Evolutionary conservation across 2,888 invertebrate genomes (phyloP).

Genomic region (Neuroscelio doddi): DNA sequence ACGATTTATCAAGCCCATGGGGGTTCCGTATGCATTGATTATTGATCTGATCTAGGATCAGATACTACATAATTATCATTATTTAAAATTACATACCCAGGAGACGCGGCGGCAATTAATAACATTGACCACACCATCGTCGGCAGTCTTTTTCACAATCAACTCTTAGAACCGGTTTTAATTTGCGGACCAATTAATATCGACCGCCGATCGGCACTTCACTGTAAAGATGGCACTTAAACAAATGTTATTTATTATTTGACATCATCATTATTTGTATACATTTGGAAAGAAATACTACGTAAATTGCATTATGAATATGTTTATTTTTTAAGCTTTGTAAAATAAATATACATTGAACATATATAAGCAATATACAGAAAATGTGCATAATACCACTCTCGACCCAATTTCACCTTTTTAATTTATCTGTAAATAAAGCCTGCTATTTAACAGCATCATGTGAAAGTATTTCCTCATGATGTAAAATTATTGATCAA

Average conservation of each 20-base stretch:
- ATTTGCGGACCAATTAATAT: neutral
- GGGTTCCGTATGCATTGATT: neutral
- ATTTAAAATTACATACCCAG: conserved; percentile 2
- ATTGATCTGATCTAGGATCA: conserved; percentile 1
- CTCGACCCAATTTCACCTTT: neutral
- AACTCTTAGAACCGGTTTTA: neutral
- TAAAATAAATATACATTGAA: no score
- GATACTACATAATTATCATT: conserved; percentile 3
- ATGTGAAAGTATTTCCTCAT: no score
- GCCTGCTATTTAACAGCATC: no score
- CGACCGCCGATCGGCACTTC: neutral
- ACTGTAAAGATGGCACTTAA: neutral
- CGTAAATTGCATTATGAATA: no score
- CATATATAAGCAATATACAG: no score
- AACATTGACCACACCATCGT: neutral
- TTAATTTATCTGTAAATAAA: neutral
- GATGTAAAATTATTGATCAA: no score
- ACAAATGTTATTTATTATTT: neutral
- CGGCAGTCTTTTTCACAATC: neutral
- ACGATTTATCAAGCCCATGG: neutral
- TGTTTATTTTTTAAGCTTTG: no score
- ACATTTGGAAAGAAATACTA: neutral
- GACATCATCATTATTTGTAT: neutral
- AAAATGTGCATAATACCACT: no score
- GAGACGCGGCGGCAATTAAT: neutral